Base-by-base conservation (phyloP, 1,140 invertebrate genomes). In the Pseudomyrmex gracilis region DNA sequence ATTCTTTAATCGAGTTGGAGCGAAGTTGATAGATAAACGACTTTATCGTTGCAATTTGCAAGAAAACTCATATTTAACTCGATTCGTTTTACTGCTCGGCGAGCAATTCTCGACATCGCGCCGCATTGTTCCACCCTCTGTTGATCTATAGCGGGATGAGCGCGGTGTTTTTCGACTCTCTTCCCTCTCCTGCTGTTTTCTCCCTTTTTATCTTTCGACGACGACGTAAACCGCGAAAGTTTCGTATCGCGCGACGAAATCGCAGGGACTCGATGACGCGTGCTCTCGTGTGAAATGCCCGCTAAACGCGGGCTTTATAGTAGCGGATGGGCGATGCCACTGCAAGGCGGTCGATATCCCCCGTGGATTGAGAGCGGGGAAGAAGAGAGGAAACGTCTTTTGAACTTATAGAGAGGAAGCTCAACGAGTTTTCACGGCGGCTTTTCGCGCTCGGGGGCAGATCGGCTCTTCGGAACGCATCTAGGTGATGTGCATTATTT, bases 401-500 rank as follows among this genome's bases (percentile, higher is more conserved):
- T 80, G 49, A 90, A 90, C 87, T 90, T 90, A 87, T 80, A 82
- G 73, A 63, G 58, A 87, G 64, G 34, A 51, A 73, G 83, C 89
- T 88, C 86, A 90, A 89, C 89, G 88, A 85, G 83, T 88, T 90
- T 86, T 61, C 76, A 77, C 60, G 34, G 43, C 20, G 74, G 87
- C 70, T 88, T 88, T 86, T 82, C 85, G 76, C 85, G 77, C 67
- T 20, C 58, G 9, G 49, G 57, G 66, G 10, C 66, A 63, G 66
- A 85, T 34, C 34, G 71, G 71, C 53, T 24, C 47, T 22, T 70
- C 67, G 49, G 51, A 71, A 49, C 76, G 63, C 66, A 43, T 78
- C 45, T 80, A 71, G 76, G 53, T 49, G 76, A 80, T 80, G 76
- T 85, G 88, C 89, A 90, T 90, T 90, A 90, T 90, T 90, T 90